Base-by-base conservation (phyloP, 1,140 invertebrate genomes). In the Antheraea pernyi region DNA sequence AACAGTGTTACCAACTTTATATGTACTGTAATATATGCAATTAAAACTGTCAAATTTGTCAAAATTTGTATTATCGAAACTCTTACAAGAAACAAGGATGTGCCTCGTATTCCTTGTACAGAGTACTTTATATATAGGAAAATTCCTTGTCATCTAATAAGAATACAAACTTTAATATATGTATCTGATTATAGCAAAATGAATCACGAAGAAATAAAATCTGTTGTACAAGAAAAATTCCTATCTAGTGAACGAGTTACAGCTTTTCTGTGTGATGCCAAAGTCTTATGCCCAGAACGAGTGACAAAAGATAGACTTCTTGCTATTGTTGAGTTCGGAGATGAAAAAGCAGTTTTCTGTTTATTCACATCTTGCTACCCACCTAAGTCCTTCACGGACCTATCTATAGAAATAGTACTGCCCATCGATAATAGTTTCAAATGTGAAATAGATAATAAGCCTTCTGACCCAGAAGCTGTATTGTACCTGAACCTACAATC, bases 361-460 rank as follows among this genome's bases (percentile, higher is more conserved):
- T 85, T 92, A 72, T 86, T 88, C 70, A 89, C 89, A 42, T 91
- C 90, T 67, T 88, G 86, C 70, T 89, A 88, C 75, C 94, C 94
- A 75, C 95, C 95, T 11, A 93, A 93, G 85, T 94, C 94, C 30
- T 94, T 95, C 70, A 94, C 94, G 19, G 96, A 97, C 88, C 88
- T 97, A 72, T 94, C 94, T 9, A 93, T 96, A 80, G 96, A 97
- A 89, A 94, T 94, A 81, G 93, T 96, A 59, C 91, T 97, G 75
- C 96, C 96, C n/a, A 94, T 97, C 64, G 95, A 96, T 90, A 93
- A 94, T 74, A 94, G 94, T 77, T 97, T 97, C 88, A 95, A 95
- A 83, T 97, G 95, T 93, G 95, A 96, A 93, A 95, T 96, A 82
- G 95, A 93, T 77, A 92, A 93, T 72, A 92, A 90, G 68, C 91